Evolutionary conservation across 1,140 invertebrate genomes (phyloP).

Genomic region (Drosophila tsacasi): DNA sequence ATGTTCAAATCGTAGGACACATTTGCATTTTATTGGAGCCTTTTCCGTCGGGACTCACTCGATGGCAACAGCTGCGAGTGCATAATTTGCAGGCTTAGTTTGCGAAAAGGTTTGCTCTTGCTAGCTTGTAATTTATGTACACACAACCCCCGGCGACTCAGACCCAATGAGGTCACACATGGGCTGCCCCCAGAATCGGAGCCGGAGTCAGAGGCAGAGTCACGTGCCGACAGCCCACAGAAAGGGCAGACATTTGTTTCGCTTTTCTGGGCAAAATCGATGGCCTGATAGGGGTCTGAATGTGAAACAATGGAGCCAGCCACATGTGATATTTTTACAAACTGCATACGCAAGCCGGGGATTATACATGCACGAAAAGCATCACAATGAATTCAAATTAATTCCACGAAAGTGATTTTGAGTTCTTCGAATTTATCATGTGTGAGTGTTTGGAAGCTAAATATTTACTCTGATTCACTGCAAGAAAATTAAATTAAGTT

Average conservation of each 20-base stretch:
- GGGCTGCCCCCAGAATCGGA: not conserved
- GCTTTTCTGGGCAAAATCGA: slow-evolving; percentile 36
- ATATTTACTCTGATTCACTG: not conserved
- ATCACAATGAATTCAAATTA: slow-evolving; percentile 41
- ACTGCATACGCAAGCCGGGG: slow-evolving; percentile 25
- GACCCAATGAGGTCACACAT: slow-evolving; percentile 35
- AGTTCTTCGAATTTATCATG: slow-evolving; percentile 3
- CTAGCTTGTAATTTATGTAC: slow-evolving; percentile 25
- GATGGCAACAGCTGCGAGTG: slow-evolving; percentile 34
- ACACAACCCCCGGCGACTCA: slow-evolving; percentile 13
- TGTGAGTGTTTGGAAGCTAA: not conserved
- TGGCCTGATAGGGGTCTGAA: slow-evolving; percentile 35
- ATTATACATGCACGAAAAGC: slow-evolving; percentile 21
- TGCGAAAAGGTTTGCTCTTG: slow-evolving; percentile 24
- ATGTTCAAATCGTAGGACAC: slow-evolving; percentile 10
- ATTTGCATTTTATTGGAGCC: slow-evolving; percentile 30
- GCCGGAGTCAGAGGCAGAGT: not conserved
- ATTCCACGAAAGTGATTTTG: slow-evolving; percentile 39
- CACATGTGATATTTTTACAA: slow-evolving; percentile 43
- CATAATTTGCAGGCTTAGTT: slow-evolving; percentile 38
- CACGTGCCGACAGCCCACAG: slow-evolving; percentile 18
- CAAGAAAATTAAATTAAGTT: not conserved
- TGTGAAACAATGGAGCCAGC: slow-evolving; percentile 31
- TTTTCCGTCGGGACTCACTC: not conserved
- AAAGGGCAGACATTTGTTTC: slow-evolving; percentile 23